Evolutionary conservation across 1,140 invertebrate species (phyloP).

Genomic region (Euura lappo): DNA sequence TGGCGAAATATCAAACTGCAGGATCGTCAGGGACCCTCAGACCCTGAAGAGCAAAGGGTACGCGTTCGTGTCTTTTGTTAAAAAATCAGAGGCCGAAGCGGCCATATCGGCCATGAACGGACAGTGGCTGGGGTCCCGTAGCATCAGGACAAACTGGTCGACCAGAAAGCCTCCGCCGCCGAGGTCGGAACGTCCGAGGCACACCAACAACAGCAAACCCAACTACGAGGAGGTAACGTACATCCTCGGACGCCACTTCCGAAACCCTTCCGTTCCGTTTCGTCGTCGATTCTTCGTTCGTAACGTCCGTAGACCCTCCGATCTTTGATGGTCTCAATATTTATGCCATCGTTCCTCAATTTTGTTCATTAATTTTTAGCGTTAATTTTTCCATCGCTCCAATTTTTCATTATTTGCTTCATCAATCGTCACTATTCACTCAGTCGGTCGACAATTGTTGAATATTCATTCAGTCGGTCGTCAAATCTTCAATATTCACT

Average conservation of each 20-base stretch:
- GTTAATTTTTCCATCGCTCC: too few species aligned
- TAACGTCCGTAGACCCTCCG: too few species aligned
- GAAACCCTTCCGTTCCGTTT: background rate
- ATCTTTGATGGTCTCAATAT: too few species aligned
- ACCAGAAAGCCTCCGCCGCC: conserved; percentile 93
- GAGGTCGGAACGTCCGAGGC: conserved; percentile 56
- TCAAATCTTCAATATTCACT: too few species aligned
- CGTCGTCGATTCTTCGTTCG: too few species aligned
- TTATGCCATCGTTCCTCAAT: too few species aligned
- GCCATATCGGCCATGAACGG: conserved; percentile 99
- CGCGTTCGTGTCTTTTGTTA: conserved; percentile 99
- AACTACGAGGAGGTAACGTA: conserved; percentile 56
- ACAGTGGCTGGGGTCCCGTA: conserved; percentile 96
- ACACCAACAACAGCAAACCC: conserved; percentile 57
- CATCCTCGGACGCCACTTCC: background rate
- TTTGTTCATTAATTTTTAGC: too few species aligned
- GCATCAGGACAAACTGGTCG: conserved; percentile 99
- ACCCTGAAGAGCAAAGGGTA: conserved; percentile 99
- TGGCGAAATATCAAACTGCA: conserved; percentile 98
- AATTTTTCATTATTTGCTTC: too few species aligned
- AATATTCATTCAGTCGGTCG: too few species aligned
- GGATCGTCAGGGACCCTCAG: conserved; percentile 97
- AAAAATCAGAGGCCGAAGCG: conserved; percentile 97
- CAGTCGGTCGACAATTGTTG: too few species aligned
- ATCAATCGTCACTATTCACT: too few species aligned